Base-by-base conservation (phyloP, 2,113 vertebrate genomes). In the Siphamia tubifer region DNA sequence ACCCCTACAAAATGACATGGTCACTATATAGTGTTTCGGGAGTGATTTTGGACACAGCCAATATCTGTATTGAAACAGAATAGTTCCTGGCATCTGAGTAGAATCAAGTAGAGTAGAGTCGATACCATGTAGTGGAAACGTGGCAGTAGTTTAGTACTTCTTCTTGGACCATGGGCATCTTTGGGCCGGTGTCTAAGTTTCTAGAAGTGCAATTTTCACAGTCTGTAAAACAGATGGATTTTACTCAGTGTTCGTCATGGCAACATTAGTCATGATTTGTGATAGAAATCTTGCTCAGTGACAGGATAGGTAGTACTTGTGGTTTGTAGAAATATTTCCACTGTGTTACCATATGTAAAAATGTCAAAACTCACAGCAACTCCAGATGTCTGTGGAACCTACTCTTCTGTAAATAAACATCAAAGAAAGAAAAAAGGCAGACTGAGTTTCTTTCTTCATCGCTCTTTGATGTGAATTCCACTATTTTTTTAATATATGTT, bases 401-500 rank as follows among this genome's bases (percentile, higher is more conserved):
- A 75, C 52, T 75, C 58, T 81, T 81, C 79, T 93, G 90, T 92
- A 92, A 92, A 92, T 90, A 91, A 89, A 87, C 49, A 70, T 86
- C 39, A 63, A 75, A 65, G 68, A 89, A 52, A 69, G 6, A 39
- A 61, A 23, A 70, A 77, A 61, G 30, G 10, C 13, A n/a, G 3
- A 16, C 8, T 51, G 20, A 1, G 15, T 47, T 31, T 38, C 12
- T 28, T 52, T 77, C 21, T 67, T 68, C 42, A 5, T 16, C 24
- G 16, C 10, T 31, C 21, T 9, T 12, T 1, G 25, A n/a, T 8
- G 8, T 28, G 4, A 43, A 45, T 20, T 8, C 25, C 1, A 8
- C n/a, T 39, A 16, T 55, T 27, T 17, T 53, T 31, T 1, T 58
- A 32, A 10, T 19, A 39, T 15, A 5, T 32, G 25, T 13, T 39